Percentiles rank a stretch among this genome's conserved stretches.
Conservation (phyloP, 2,888 invertebrate genomes). For the Mythimna lalbum region DNA sequence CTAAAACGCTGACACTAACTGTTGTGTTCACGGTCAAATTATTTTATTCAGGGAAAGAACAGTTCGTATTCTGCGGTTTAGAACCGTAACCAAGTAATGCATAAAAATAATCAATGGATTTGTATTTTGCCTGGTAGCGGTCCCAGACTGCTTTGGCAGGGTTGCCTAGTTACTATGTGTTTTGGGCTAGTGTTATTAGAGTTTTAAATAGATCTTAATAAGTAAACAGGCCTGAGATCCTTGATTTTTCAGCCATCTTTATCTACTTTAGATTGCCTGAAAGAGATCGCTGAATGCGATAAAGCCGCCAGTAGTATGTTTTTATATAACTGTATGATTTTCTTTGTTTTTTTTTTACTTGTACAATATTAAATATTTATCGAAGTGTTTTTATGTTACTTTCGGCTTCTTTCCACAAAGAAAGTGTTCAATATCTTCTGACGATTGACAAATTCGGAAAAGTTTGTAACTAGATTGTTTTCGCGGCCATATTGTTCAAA, state of each 20-base stretch:
- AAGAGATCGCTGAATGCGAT: too few species aligned
- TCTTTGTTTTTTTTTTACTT: too few species aligned
- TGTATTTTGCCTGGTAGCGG: slow-evolving; percentile 48
- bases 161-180: slow-evolving; percentile 16
- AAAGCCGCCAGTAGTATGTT: background rate
- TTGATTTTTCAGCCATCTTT: background rate
- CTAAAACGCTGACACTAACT: slow-evolving; percentile 48
- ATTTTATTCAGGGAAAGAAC: slow-evolving; percentile 61
- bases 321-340: too few species aligned
- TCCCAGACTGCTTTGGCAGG: slow-evolving; percentile 18
- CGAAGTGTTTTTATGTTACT: too few species aligned
- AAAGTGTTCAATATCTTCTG: background rate
- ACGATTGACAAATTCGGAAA: background rate
- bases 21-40: slow-evolving; percentile 64
- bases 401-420: too few species aligned
- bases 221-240: background rate
- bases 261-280: too few species aligned
- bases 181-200: background rate
- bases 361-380: too few species aligned
- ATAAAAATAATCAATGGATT: slow-evolving; percentile 63
- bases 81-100: slow-evolving; percentile 62
- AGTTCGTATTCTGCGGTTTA: slow-evolving; percentile 63
- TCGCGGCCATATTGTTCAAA: background rate
- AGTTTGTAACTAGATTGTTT: background rate
- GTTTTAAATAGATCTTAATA: background rate